Percentiles rank a stretch among this genome's conserved stretches.
These are phyloP conservation scores for Serinus canaria DNA, from an alignment of 2,113 vertebrate genomes.

Conservation along the genomic window DNA sequence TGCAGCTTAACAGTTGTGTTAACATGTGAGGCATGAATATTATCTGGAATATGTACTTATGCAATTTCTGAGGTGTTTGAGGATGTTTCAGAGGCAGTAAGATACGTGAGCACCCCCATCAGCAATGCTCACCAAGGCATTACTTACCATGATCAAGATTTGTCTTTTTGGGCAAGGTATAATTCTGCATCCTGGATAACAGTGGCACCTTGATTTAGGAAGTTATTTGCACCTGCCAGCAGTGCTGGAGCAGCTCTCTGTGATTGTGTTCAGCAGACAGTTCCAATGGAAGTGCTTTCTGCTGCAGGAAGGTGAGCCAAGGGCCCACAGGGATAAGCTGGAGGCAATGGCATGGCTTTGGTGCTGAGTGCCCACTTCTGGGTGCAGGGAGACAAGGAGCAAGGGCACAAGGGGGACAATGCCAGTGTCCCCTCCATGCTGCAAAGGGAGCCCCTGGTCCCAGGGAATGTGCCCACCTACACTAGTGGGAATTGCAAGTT, in stretches of 20 bases:
- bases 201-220: not conserved
- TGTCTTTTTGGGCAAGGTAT: not conserved
- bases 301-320: not conserved
- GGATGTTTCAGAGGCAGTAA: not conserved
- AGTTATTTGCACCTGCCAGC: not conserved
- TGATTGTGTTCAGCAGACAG: not conserved
- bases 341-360: accelerated
- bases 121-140: not conserved
- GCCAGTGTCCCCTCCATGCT: not conserved
- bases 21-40: not conserved
- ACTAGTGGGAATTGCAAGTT: accelerated
- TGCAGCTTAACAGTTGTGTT: not conserved
- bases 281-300: not conserved
- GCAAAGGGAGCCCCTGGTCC: not conserved
- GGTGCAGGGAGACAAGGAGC: not conserved
- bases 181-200: not conserved
- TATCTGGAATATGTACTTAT: not conserved
- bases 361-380: not conserved
- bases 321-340: accelerated
- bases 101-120: not conserved
- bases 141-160: not conserved
- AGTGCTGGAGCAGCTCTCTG: not conserved
- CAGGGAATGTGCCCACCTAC: accelerated
- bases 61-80: not conserved
- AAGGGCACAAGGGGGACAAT: not conserved